Evolutionary conservation across 2,888 invertebrate genomes (phyloP), one percentile per base, ranked within the genome.

Genomic region (Cerceris ruficornis): DNA sequence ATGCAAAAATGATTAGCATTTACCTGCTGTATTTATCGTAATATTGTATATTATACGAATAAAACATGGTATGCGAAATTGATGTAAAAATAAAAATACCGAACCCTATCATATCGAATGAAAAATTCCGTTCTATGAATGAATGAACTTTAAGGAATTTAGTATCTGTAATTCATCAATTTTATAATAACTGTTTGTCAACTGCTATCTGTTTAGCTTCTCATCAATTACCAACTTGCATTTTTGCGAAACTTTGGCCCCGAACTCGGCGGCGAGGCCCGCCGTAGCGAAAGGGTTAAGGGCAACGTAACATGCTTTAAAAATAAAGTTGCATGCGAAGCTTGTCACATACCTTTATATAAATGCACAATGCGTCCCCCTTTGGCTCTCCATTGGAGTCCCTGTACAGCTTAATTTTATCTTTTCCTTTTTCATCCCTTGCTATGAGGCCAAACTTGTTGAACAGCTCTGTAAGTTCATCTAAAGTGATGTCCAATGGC

Each of bases 321-420:
- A 28, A 28, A 28, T 28, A 28, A 28, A 28, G 28, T 28, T 28
- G 4, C 2, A 28, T 1, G 28, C 1, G 28, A 28, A 28, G 4
- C 4, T 28, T 28, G 2, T 28, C 7, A 74, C 93, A 92, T 91
- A 97, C 96, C 95, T 97, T 98, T 66, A 99, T 98, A 90, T 98
- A 99, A 82, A 98, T 98, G 92, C 99, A 99, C 58, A 98, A 93
- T 11, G 97, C 99, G 93, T 99, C 99, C 9, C 99, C 99, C 93
- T 99, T 99, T 77, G 95, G 94, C 81, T 97, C 95, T 0, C 96
- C 95, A 88, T 95, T 95, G 50, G 94, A 93, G 89, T 98, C 98
- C 85, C 94, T 95, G 92, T 99, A 99, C 49, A 99, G 93, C 93
- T 99, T 99, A 0, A 98, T 93, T 93, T 98, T 99, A 92, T 96